phyloP scores from a whole-genome alignment of 2,888 invertebrate genomes.

The Galerucella pusilla region DNA sequence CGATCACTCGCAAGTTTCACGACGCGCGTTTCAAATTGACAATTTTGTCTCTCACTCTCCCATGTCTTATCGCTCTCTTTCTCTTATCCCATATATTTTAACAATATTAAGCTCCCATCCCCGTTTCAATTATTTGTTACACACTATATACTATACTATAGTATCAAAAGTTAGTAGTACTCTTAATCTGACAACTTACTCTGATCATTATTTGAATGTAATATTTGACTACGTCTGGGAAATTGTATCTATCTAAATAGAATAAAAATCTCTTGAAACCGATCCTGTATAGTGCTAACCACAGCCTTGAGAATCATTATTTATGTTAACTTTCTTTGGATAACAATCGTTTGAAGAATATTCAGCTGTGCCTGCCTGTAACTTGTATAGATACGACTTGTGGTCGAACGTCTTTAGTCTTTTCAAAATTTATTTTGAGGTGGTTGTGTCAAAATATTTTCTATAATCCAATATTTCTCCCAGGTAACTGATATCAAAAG shows the following conservation, averaged over 20 bases:
- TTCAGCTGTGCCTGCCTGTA: conserved; percentile 22
- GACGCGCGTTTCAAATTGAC: too few relatives aligned
- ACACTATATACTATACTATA: too few relatives aligned
- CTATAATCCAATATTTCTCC: conserved; percentile 21
- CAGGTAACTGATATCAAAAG: conserved; percentile 29
- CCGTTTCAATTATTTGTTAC: too few relatives aligned
- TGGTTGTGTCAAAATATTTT: conserved; percentile 33
- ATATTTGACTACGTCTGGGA: too few relatives aligned
- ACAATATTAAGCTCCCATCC: too few relatives aligned
- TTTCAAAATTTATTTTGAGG: conserved; percentile 28
- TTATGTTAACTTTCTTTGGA: conserved; percentile 39
- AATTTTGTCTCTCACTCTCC: too few relatives aligned
- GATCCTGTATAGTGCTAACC: conserved; percentile 11
- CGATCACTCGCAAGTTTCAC: too few relatives aligned
- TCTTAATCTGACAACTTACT: too few relatives aligned
- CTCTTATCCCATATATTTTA: too few relatives aligned
- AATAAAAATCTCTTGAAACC: background rate
- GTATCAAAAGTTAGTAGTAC: too few relatives aligned
- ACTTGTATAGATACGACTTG: conserved; percentile 19
- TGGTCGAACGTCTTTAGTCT: conserved; percentile 26
- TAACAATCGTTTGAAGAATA: conserved; percentile 26
- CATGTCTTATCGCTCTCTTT: too few relatives aligned
- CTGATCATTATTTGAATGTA: too few relatives aligned
- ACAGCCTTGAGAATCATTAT: conserved; percentile 47
- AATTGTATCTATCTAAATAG: background rate